Percentiles rank a stretch among this genome's conserved stretches.
Conservation (phyloP, 2,113 vertebrate genomes). For the Lanius ludovicianus region DNA sequence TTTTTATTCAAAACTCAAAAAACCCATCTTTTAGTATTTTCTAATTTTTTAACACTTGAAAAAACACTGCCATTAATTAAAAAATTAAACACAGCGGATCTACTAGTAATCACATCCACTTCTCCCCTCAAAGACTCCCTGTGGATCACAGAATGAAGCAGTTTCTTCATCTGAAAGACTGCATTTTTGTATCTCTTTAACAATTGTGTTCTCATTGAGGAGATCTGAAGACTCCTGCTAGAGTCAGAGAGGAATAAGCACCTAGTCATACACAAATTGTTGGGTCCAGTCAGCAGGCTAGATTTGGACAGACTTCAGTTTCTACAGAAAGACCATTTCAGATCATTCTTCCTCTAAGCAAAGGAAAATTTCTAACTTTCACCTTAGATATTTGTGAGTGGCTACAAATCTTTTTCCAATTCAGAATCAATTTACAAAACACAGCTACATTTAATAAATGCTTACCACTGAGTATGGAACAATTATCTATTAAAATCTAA, state of each 20-base stretch:
- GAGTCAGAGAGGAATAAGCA: background rate
- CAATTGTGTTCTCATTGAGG: background rate
- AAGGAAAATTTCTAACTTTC: background rate
- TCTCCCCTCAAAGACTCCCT: background rate
- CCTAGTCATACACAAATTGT: background rate
- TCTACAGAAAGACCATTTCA: background rate
- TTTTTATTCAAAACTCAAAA: background rate
- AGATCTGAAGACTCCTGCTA: background rate
- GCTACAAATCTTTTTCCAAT: background rate
- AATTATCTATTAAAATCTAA: background rate
- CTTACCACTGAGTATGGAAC: background rate
- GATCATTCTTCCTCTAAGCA: background rate
- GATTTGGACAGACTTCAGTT: background rate
- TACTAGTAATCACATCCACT: background rate
- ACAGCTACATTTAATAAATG: background rate
- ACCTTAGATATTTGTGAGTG: background rate
- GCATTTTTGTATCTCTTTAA: background rate
- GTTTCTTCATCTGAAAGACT: background rate
- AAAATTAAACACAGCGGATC: background rate
- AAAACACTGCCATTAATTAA: background rate
- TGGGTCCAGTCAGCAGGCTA: background rate
- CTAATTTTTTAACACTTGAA: background rate
- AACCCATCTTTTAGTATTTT: background rate
- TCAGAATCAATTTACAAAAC: background rate
- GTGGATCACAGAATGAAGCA: background rate